Conservation (phyloP, 2,113 vertebrate genomes). For the Marmota flaviventris region DNA sequence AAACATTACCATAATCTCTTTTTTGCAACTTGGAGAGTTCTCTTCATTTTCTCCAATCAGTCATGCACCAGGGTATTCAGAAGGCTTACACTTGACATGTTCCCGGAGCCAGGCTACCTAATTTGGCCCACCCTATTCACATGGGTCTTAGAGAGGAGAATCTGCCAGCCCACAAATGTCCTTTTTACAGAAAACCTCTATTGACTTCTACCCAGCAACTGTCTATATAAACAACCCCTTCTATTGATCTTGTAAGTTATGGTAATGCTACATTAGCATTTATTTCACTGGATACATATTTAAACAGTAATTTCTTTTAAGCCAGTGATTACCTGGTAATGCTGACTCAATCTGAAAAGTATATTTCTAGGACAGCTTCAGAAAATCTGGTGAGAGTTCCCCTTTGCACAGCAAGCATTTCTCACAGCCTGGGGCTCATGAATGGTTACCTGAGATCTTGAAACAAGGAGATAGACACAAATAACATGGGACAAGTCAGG, state of each 20-base stretch:
- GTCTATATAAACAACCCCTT: slow-evolving; percentile 63
- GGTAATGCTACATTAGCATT: slow-evolving; percentile 69
- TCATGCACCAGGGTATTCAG: not conserved
- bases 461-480: slow-evolving; percentile 79
- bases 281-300: slow-evolving; percentile 73
- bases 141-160: slow-evolving; percentile 36
- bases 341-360: slow-evolving; percentile 86
- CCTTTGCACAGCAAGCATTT: slow-evolving; percentile 87
- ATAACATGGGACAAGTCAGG: slow-evolving; percentile 65
- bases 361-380: slow-evolving; percentile 82
- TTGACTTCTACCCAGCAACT: slow-evolving; percentile 71
- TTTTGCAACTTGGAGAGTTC: not conserved
- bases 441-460: slow-evolving; percentile 82
- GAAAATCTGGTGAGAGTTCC: slow-evolving; percentile 84
- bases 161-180: slow-evolving; percentile 72
- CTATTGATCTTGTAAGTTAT: slow-evolving; percentile 74
- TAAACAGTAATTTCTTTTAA: slow-evolving; percentile 73
- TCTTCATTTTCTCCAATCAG: slow-evolving; percentile 44
- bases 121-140: slow-evolving; percentile 38
- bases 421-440: slow-evolving; percentile 86
- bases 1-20: slow-evolving; percentile 21
- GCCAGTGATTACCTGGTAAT: slow-evolving; percentile 83
- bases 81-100: not conserved
- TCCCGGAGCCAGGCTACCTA: slow-evolving; percentile 22
- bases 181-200: slow-evolving; percentile 74